Evolutionary conservation across 1,140 invertebrate species (phyloP).

Genomic region (Stegodyphus mimosarum): DNA sequence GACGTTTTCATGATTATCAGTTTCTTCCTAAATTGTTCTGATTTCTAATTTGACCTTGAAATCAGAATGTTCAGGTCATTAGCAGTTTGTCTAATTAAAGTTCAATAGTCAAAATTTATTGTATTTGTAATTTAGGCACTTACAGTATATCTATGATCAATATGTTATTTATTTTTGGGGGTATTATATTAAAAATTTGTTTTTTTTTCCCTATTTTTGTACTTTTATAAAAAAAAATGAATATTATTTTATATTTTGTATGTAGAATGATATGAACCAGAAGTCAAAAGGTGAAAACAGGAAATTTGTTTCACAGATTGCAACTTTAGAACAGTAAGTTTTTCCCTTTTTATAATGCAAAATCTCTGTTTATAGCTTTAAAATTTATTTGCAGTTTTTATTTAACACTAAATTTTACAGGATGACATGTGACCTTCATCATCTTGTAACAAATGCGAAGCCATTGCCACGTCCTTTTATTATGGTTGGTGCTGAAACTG

Average conservation of each 20-base stretch:
- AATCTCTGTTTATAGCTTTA: not conserved
- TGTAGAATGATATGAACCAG: slow-evolving; percentile 35
- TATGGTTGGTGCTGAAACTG: slow-evolving; percentile 68
- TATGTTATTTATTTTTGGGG: too few species aligned
- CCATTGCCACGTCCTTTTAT: slow-evolving; percentile 68
- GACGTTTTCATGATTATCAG: too few species aligned
- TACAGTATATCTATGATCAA: too few species aligned
- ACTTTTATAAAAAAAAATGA: too few species aligned
- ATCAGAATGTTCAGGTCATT: too few species aligned
- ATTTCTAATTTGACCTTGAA: too few species aligned
- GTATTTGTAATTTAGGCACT: too few species aligned
- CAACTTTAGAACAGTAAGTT: slow-evolving; percentile 49
- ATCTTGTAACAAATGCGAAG: slow-evolving; percentile 66
- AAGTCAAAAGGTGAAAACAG: slow-evolving; percentile 22
- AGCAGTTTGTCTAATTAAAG: too few species aligned
- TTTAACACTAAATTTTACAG: slow-evolving; percentile 61
- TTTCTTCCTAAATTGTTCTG: too few species aligned
- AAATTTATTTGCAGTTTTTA: not conserved
- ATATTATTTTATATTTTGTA: not conserved
- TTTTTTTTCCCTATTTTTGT: too few species aligned
- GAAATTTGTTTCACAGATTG: slow-evolving; percentile 48
- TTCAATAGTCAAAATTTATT: too few species aligned
- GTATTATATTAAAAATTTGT: too few species aligned
- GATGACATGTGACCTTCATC: slow-evolving; percentile 69
- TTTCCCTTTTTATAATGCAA: not conserved